These are phyloP conservation scores for Caenorhabditis sinica DNA, from an alignment of 2,888 invertebrate genomes.

Conservation along the genomic window DNA sequence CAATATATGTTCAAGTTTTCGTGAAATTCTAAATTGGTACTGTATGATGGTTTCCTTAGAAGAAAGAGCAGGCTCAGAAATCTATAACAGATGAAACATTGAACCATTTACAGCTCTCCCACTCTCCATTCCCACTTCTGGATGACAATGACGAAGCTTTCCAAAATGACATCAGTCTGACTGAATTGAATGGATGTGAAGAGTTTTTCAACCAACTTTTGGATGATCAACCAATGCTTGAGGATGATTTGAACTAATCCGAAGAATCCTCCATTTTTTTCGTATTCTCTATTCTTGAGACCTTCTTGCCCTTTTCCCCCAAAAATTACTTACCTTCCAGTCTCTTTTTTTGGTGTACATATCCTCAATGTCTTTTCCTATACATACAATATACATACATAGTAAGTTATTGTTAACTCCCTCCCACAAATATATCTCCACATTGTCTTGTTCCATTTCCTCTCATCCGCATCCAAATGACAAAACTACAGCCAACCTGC, in stretches of 20 bases:
- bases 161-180: constrained; percentile 39
- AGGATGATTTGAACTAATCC: constrained; percentile 4
- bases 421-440: too few species aligned
- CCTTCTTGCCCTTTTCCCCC: constrained; percentile 33
- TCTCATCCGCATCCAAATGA: constrained; percentile 54
- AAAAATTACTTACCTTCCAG: background rate
- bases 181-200: constrained; percentile 47
- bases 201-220: constrained; percentile 40
- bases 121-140: constrained; percentile 45
- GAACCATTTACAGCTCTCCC: constrained; percentile 39
- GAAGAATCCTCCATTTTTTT: background rate
- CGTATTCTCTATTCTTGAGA: constrained; percentile 12
- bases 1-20: too few species aligned
- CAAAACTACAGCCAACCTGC: constrained; percentile 27
- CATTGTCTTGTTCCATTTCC: constrained; percentile 34
- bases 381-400: constrained; percentile 61
- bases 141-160: constrained; percentile 44
- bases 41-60: too few species aligned
- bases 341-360: constrained; percentile 46
- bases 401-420: constrained; percentile 55
- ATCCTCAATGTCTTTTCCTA: constrained; percentile 20
- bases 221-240: constrained; percentile 26
- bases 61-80: too few species aligned
- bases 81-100: background rate
- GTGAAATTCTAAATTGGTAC: too few species aligned